Percentiles rank a stretch among this genome's conserved stretches.
These are phyloP conservation scores for Zoanthus sociatus DNA, from an alignment of 92 coral and sea anemone genomes.

Conservation along the genomic window DNA sequence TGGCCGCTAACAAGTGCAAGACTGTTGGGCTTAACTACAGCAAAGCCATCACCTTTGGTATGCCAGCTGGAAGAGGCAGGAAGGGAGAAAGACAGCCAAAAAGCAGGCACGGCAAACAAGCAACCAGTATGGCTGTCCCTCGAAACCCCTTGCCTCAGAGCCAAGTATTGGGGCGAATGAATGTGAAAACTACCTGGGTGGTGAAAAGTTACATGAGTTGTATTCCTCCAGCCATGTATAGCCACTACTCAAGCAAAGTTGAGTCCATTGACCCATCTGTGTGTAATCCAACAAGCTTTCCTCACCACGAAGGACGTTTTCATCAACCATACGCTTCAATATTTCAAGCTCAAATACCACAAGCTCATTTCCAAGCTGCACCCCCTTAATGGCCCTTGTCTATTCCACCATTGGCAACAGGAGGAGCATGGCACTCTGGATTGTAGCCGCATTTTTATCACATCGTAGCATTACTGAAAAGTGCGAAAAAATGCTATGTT, in stretches of 20 bases:
- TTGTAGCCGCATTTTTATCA: constrained; percentile 5
- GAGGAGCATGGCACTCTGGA: constrained; percentile 29
- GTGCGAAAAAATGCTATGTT: background rate
- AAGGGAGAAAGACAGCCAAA: too few relatives aligned
- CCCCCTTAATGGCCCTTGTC: background rate
- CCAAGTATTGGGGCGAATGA: too few relatives aligned
- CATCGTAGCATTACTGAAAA: constrained; percentile 12
- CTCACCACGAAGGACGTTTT: constrained; percentile 44
- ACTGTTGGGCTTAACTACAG: constrained; percentile 40
- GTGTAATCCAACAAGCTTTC: constrained; percentile 55
- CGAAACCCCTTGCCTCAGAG: too few relatives aligned
- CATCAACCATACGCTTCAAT: constrained; percentile 20
- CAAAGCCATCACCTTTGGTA: constrained; percentile 29
- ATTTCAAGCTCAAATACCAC: constrained; percentile 10
- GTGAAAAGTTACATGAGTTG: too few relatives aligned
- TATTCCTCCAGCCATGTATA: too few relatives aligned
- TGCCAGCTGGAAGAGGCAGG: constrained; percentile 48
- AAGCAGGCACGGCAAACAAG: too few relatives aligned
- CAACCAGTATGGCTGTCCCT: too few relatives aligned
- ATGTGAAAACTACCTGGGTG: too few relatives aligned
- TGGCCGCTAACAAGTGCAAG: constrained; percentile 36
- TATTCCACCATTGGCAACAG: background rate
- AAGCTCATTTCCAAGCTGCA: background rate
- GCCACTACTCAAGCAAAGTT: background rate
- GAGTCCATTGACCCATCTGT: constrained; percentile 48